Conservation (phyloP, 2,888 invertebrate species). For the Neocrepidodera transversa region DNA sequence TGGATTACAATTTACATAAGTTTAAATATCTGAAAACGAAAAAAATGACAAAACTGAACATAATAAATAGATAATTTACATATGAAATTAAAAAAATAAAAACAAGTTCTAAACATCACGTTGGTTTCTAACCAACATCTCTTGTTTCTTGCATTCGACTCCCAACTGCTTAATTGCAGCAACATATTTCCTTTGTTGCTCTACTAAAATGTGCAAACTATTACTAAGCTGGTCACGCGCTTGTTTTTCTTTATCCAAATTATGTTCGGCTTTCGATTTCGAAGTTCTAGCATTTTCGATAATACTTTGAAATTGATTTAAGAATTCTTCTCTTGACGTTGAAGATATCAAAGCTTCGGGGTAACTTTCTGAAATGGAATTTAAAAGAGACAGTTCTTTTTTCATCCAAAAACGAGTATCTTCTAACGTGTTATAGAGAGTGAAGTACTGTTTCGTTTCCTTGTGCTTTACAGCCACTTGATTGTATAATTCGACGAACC, state of each 20-base stretch:
- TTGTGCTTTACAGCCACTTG: slow-evolving; percentile 95
- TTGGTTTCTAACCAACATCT: slow-evolving; percentile 50
- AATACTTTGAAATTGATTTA: slow-evolving; percentile 88
- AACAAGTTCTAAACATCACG: neutral
- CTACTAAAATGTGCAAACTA: slow-evolving; percentile 66
- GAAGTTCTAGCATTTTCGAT: slow-evolving; percentile 90
- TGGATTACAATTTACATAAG: too few relatives aligned
- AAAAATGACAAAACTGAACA: too few relatives aligned
- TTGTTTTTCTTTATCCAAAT: slow-evolving; percentile 69
- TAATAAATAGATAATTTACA: too few relatives aligned
- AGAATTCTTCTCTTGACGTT: slow-evolving; percentile 85
- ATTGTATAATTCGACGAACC: slow-evolving; percentile 95
- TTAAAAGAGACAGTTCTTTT: slow-evolving; percentile 87
- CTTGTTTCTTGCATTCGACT: slow-evolving; percentile 76
- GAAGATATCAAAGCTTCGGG: slow-evolving; percentile 84
- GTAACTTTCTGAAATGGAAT: slow-evolving; percentile 90
- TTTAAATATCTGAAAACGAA: too few relatives aligned
- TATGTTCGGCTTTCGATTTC: slow-evolving; percentile 70
- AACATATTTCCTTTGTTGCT: slow-evolving; percentile 79
- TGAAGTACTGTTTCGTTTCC: slow-evolving; percentile 97
- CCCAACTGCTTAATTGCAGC: slow-evolving; percentile 78
- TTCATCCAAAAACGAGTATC: slow-evolving; percentile 93
- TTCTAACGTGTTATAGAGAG: slow-evolving; percentile 92
- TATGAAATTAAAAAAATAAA: too few relatives aligned
- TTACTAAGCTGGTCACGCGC: slow-evolving; percentile 72